Percentiles rank a stretch among this genome's conserved stretches.
Evolutionary conservation across 1,140 invertebrate genomes (phyloP).

Genomic region (Atta cephalotes): DNA sequence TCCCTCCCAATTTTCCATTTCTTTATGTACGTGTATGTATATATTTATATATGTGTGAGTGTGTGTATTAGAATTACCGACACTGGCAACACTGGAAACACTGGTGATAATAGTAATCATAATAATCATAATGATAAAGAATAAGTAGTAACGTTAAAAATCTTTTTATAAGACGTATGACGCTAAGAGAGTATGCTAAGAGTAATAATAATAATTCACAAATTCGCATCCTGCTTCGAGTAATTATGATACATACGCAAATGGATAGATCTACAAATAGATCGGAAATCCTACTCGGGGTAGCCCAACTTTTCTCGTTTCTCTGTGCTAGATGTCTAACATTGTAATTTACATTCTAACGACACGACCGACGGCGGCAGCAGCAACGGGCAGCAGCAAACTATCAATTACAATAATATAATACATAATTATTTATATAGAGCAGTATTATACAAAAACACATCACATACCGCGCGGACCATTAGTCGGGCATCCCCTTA

Average conservation of each 20-base stretch:
- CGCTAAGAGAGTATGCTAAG: conserved; percentile 78
- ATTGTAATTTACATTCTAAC: conserved; percentile 73
- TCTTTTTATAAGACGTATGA: conserved; percentile 80
- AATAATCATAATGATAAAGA: conserved; percentile 77
- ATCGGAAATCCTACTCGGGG: conserved; percentile 78
- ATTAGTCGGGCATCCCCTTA: conserved; percentile 74
- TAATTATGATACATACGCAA: conserved; percentile 83
- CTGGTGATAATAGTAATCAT: conserved; percentile 69
- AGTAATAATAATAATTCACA: conserved; percentile 79
- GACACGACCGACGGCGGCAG: conserved; percentile 80
- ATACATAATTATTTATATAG: conserved; percentile 86
- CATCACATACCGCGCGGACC: conserved; percentile 85
- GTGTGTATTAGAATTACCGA: conserved; percentile 63
- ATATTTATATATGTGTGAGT: neutral
- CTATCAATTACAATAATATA: conserved; percentile 84
- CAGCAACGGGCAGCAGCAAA: conserved; percentile 81
- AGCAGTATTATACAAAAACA: conserved; percentile 86
- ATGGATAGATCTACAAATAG: conserved; percentile 51
- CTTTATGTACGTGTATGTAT: neutral
- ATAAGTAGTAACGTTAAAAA: conserved; percentile 81
- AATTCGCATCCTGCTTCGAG: conserved; percentile 84
- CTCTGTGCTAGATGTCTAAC: conserved; percentile 71
- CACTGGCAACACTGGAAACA: conserved; percentile 73
- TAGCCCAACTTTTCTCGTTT: conserved; percentile 71
- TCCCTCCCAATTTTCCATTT: neutral